Base-by-base conservation (phyloP, 2,888 invertebrate species). In the Calliopum simillimum region DNA sequence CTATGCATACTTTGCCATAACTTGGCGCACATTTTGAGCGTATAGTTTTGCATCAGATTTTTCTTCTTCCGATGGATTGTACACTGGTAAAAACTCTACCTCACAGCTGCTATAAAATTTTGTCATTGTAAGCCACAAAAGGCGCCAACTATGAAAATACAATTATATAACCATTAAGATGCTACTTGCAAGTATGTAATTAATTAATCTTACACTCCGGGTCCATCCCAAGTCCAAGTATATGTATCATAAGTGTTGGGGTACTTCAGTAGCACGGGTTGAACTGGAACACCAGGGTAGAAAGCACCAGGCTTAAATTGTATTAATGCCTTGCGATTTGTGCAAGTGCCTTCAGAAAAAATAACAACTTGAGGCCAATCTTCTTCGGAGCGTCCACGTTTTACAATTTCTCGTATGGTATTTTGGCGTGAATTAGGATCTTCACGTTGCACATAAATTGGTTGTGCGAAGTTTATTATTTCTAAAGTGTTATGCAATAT, bases 301-400 rank as follows among this genome's bases (percentile, higher is more conserved):
- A 98, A 98, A 13, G 97, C 98, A 51, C 98, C 97, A 2, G 93
- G 92, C 84, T 95, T 95, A 86, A 95, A 96, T 47, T 94, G 94
- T 78, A 95, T 94, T 78, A 98, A 88, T 81, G 96, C 96, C 0
- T 93, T 93, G 33, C 97, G 90, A 87, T 98, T 98, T 43, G 98
- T 97, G 86, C 97, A 98, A 0, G 98, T 98, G 61, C 98, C 98
- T 86, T 98, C 98, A 0, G 98, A 96, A 86, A 98, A 98, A 80
- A 98, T 96, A 72, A 97, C 89, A 65, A 98, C 92, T 91, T 93
- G 87, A 0, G 97, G 96, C 97, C 97, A 98, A 79, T 94, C 91
- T 75, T 93, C 91, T 66, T 91, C 90, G 0, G 95, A 95, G 6
- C 92, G 93, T 0, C 95, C 94, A 72, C 97, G 89, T 69, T 91